Percentiles rank a stretch among this genome's conserved stretches.
Evolutionary conservation across 2,888 invertebrate species (phyloP).

Genomic region (Taphrorychus bicolor): DNA sequence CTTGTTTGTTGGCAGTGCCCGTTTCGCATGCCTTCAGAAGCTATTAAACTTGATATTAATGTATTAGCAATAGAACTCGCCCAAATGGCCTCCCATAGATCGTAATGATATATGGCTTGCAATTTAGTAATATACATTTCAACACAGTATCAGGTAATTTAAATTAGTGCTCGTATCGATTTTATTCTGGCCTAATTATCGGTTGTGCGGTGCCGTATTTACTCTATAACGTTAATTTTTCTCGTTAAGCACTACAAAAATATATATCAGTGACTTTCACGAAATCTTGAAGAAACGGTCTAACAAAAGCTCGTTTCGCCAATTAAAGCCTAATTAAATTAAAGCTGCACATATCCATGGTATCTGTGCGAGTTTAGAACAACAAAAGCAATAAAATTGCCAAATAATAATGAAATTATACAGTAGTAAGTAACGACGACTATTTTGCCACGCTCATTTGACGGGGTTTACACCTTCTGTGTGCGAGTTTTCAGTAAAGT

Average conservation of each 20-base stretch:
- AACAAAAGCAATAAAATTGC: neutral
- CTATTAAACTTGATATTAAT: conserved; percentile 24
- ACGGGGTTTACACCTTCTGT: too few relatives aligned
- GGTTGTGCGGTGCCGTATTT: neutral
- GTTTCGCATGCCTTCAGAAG: neutral
- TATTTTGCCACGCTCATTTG: neutral
- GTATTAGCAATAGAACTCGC: neutral
- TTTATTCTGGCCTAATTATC: too few relatives aligned
- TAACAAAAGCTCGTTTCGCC: neutral
- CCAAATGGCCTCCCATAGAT: neutral
- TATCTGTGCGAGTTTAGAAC: neutral
- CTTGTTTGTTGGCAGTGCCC: conserved; percentile 14
- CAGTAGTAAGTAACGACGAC: neutral
- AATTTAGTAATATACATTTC: too few relatives aligned
- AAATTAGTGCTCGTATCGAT: neutral
- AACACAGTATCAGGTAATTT: neutral
- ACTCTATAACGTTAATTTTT: neutral
- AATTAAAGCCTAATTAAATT: neutral
- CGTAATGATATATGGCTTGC: neutral
- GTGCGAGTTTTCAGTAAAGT: neutral
- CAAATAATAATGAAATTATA: too few relatives aligned
- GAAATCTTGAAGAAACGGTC: neutral
- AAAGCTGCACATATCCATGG: neutral
- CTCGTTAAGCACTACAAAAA: too few relatives aligned
- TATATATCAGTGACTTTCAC: neutral